Evolutionary conservation across 2,888 invertebrate genomes (phyloP).

Genomic region (Disparrhopalites patrizii): DNA sequence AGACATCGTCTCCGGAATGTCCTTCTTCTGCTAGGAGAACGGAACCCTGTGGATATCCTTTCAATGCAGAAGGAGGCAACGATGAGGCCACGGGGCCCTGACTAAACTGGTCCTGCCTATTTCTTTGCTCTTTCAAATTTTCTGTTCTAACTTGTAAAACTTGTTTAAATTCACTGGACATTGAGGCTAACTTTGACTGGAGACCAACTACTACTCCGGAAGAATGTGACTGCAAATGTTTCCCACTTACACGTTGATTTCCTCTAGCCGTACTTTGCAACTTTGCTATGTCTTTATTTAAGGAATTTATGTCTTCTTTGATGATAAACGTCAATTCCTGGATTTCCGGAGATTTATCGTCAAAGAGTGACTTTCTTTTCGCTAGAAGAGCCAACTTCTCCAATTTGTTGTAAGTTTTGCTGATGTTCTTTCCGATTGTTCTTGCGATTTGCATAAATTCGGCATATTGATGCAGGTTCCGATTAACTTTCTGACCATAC

Average conservation of each 20-base stretch:
- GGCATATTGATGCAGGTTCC: conserved; percentile 77
- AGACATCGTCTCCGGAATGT: conserved; percentile 58
- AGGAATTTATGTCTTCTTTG: conserved; percentile 88
- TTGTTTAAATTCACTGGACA: conserved; percentile 97
- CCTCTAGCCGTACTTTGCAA: conserved; percentile 42
- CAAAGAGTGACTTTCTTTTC: conserved; percentile 94
- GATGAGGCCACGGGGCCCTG: conserved; percentile 63
- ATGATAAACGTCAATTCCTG: conserved; percentile 96
- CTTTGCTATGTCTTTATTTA: conserved; percentile 96
- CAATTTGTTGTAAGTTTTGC: conserved; percentile 91
- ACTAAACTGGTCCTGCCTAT: conserved; percentile 85
- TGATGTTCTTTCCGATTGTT: conserved; percentile 89
- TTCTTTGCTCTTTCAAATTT: conserved; percentile 93
- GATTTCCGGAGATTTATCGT: conserved; percentile 92
- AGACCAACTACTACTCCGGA: conserved; percentile 87
- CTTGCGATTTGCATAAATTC: conserved; percentile 92
- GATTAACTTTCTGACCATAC: conserved; percentile 68
- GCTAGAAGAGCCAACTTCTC: conserved; percentile 95
- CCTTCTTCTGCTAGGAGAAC: conserved; percentile 51
- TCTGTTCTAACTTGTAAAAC: conserved; percentile 96
- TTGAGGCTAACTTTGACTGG: conserved; percentile 89
- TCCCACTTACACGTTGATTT: conserved; percentile 56
- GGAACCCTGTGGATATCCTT: conserved; percentile 55
- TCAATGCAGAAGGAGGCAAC: conserved; percentile 61
- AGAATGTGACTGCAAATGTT: conserved; percentile 84